phyloP scores from a whole-genome alignment of 2,797 vertebrate species.

The Cephalopachus bancanus region DNA sequence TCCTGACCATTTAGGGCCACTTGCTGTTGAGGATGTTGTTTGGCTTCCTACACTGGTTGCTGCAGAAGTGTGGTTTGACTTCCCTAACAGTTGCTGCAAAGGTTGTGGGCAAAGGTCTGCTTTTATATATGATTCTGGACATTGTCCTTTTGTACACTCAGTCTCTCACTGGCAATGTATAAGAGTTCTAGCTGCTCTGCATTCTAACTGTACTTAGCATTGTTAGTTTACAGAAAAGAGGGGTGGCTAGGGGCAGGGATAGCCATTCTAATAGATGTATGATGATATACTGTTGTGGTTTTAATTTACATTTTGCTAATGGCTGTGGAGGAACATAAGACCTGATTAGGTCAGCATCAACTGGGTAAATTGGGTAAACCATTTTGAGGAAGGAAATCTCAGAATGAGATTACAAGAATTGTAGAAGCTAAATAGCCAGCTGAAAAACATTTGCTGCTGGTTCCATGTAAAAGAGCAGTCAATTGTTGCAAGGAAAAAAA shows the following conservation, averaged over 20 bases:
- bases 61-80: background rate
- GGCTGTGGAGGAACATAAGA: background rate
- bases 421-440: too few species aligned
- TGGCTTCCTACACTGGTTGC: background rate
- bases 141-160: background rate
- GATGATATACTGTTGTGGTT: background rate
- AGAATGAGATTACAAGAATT: too few species aligned
- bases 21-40: background rate
- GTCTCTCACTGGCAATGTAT: background rate
- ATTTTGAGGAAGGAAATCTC: too few species aligned
- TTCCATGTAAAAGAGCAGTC: too few species aligned
- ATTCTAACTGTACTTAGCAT: background rate
- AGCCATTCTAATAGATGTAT: background rate
- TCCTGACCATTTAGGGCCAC: background rate
- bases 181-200: background rate
- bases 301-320: background rate
- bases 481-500: too few species aligned
- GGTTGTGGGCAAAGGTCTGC: background rate
- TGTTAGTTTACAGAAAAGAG: background rate
- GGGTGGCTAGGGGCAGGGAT: rapidly evolving
- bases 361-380: too few species aligned
- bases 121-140: background rate
- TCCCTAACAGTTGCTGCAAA: background rate
- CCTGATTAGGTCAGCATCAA: too few species aligned
- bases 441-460: too few species aligned